These are phyloP conservation scores for Euborellia annulipes DNA, from an alignment of 1,140 invertebrate species.

Conservation along the genomic window DNA sequence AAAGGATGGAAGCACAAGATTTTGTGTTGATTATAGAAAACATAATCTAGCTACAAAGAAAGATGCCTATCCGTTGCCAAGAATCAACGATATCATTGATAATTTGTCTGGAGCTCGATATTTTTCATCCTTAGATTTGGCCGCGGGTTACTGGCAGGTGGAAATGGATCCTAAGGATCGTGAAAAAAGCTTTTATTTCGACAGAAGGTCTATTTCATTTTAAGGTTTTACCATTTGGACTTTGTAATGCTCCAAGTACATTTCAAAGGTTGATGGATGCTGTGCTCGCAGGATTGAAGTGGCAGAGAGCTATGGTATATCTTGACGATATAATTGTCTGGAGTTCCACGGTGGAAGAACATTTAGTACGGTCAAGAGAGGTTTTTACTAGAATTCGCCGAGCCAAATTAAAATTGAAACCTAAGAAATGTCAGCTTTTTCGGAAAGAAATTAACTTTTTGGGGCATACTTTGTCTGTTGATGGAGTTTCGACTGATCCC, in stretches of 20 bases:
- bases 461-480: slow-evolving; percentile 15
- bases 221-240: slow-evolving; percentile 21
- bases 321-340: slow-evolving; percentile 19
- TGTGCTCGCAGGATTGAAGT: slow-evolving; percentile 14
- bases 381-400: no score
- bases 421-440: no score
- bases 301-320: slow-evolving; percentile 14
- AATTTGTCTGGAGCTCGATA: slow-evolving; percentile 14
- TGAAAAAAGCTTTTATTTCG: slow-evolving; percentile 21
- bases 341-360: slow-evolving; percentile 10
- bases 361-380: not conserved
- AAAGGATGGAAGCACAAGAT: slow-evolving; percentile 21
- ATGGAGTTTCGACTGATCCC: slow-evolving; percentile 14
- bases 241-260: slow-evolving; percentile 15
- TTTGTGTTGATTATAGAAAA: slow-evolving; percentile 28
- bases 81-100: slow-evolving; percentile 24
- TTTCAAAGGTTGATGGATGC: slow-evolving; percentile 17
- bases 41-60: slow-evolving; percentile 23
- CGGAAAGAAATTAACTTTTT: slow-evolving; percentile 10
- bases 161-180: slow-evolving; percentile 14
- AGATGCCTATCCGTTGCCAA: slow-evolving; percentile 27
- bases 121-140: slow-evolving; percentile 23
- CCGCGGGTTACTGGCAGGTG: slow-evolving; percentile 27
- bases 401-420: no score
- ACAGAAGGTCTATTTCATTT: slow-evolving; percentile 19